A percentile compares a stretch with the other conserved stretches of the same genome.
These are phyloP conservation scores for Cerceris rybyensis DNA, from an alignment of 2,888 invertebrate species.

Conservation along the genomic window DNA sequence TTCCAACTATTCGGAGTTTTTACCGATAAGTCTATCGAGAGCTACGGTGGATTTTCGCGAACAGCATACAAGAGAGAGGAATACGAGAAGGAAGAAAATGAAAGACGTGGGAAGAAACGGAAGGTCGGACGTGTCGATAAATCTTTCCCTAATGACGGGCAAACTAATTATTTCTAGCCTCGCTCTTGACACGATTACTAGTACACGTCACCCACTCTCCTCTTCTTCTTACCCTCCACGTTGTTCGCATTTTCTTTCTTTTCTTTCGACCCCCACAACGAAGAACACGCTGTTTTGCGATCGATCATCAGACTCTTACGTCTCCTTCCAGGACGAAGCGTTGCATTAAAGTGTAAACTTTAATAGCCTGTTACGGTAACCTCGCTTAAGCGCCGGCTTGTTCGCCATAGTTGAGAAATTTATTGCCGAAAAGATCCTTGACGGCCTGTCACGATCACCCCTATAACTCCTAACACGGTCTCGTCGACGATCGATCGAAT, in stretches of 20 bases:
- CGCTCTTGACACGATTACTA: slow-evolving; percentile 51
- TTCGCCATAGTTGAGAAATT: slow-evolving; percentile 38
- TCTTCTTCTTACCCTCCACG: background rate
- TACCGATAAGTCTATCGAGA: slow-evolving; percentile 43
- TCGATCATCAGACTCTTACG: slow-evolving; percentile 59
- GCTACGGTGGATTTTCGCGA: slow-evolving; percentile 30
- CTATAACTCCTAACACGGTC: background rate
- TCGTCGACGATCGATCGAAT: slow-evolving; percentile 1
- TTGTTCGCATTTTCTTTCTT: background rate
- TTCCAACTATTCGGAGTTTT: slow-evolving; percentile 13
- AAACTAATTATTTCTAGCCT: slow-evolving; percentile 61
- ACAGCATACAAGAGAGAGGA: background rate
- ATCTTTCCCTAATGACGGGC: slow-evolving; percentile 54
- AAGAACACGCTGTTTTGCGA: slow-evolving; percentile 55
- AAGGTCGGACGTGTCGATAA: slow-evolving; percentile 41
- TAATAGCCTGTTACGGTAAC: slow-evolving; percentile 49
- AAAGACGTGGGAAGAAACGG: slow-evolving; percentile 17
- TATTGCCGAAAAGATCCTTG: slow-evolving; percentile 22
- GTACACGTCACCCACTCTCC: slow-evolving; percentile 18
- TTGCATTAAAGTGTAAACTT: slow-evolving; percentile 51
- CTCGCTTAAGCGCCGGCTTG: slow-evolving; percentile 18
- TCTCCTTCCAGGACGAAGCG: slow-evolving; percentile 45
- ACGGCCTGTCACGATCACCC: slow-evolving; percentile 16
- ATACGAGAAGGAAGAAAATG: slow-evolving; percentile 13
- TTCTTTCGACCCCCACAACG: background rate